phyloP scores from a whole-genome alignment of 2,797 vertebrate genomes.

The Enteromius fasciolatus region DNA sequence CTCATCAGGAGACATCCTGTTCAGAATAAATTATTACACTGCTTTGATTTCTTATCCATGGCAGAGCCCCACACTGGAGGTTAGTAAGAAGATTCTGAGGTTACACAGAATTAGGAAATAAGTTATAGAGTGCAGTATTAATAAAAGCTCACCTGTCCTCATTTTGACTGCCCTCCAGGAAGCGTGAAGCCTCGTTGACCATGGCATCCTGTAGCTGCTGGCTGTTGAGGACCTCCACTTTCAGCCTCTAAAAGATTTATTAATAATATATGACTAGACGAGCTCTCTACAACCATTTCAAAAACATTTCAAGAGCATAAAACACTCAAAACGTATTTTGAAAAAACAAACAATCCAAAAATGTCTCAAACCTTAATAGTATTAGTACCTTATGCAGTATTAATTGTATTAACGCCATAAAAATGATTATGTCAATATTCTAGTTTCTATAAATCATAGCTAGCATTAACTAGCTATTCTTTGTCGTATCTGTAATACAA shows the following conservation, averaged over 20 bases:
- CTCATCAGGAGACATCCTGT: conserved; percentile 12
- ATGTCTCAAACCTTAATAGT: not conserved
- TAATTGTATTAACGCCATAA: not conserved
- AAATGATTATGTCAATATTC: not conserved
- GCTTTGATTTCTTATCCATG: conserved; percentile 37
- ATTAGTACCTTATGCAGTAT: no score
- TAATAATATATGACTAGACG: conserved; percentile 15
- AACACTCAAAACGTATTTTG: not conserved
- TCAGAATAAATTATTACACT: conserved; percentile 15
- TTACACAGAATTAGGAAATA: not conserved
- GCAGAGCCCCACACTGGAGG: not conserved
- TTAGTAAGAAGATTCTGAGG: not conserved
- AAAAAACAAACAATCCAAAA: no score
- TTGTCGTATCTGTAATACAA: not conserved
- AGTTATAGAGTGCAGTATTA: not conserved
- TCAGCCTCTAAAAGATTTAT: conserved; percentile 76
- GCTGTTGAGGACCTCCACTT: conserved; percentile 79
- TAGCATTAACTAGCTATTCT: not conserved
- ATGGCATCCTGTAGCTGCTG: conserved; percentile 82
- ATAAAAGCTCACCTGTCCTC: conserved; percentile 75
- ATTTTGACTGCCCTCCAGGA: conserved; percentile 72
- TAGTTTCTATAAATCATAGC: no score
- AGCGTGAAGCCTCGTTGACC: conserved; percentile 75
- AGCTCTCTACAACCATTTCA: not conserved
- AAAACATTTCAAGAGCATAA: not conserved